Percentiles rank a stretch among this genome's conserved stretches.
phyloP scores from a whole-genome alignment of 2,113 vertebrate species.

The Thalassoma bifasciatum region DNA sequence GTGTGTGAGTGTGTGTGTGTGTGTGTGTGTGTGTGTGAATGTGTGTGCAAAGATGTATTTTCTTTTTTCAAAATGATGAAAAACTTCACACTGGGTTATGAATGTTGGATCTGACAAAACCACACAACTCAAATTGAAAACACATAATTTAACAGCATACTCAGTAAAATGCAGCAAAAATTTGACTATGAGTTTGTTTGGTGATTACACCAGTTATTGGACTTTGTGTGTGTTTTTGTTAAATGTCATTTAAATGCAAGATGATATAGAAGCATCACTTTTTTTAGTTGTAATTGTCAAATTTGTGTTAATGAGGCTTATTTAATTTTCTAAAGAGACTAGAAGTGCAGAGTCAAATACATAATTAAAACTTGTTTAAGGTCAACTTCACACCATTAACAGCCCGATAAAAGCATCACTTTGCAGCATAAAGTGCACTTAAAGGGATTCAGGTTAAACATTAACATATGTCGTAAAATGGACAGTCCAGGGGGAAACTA shows the following conservation, averaged over 20 bases:
- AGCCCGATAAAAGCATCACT: conserved; percentile 4
- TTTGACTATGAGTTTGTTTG: too few relatives aligned
- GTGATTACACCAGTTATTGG: too few relatives aligned
- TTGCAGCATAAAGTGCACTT: not conserved
- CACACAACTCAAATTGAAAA: not conserved
- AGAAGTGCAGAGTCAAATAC: not conserved
- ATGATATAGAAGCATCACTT: not conserved
- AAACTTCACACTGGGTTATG: too few relatives aligned
- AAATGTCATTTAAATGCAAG: not conserved
- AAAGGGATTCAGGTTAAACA: conserved; percentile 52
- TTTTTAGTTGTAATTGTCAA: not conserved
- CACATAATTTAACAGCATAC: not conserved
- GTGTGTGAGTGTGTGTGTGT: too few relatives aligned
- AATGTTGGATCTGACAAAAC: too few relatives aligned
- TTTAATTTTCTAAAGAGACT: not conserved
- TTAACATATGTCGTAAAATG: conserved; percentile 25
- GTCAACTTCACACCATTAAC: not conserved
- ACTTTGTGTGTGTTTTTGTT: too few relatives aligned
- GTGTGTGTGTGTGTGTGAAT: too few relatives aligned
- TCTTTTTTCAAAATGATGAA: not conserved
- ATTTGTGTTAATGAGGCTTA: too few relatives aligned
- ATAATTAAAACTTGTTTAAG: not conserved
- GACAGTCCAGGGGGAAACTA: not conserved
- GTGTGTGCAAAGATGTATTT: too few relatives aligned
- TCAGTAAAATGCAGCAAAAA: too few relatives aligned